Conservation (phyloP, 2,113 vertebrate genomes). For the Malaclemys terrapin region DNA sequence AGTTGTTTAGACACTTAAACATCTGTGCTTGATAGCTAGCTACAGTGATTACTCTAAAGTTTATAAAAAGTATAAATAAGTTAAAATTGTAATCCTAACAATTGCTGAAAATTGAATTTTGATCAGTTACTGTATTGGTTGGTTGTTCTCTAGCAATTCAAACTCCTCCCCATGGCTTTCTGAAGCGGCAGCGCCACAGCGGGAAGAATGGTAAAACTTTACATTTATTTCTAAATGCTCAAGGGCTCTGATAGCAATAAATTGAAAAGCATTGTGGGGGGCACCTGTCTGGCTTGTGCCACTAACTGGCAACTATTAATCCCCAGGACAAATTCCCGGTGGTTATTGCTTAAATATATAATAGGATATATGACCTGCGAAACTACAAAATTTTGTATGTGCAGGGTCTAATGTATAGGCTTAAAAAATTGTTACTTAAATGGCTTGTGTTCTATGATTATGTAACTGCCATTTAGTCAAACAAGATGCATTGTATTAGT, state of each 20-base stretch:
- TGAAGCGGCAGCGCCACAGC: conserved; percentile 75
- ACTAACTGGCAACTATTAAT: conserved; percentile 11
- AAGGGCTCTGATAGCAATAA: conserved; percentile 29
- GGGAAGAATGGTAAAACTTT: conserved; percentile 78
- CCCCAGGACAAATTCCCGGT: neutral
- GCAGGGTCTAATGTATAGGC: conserved; percentile 56
- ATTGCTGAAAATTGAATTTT: conserved; percentile 74
- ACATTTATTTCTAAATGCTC: conserved; percentile 66
- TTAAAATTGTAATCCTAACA: conserved; percentile 70
- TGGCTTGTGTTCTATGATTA: conserved; percentile 51
- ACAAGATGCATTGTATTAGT: rapidly evolving
- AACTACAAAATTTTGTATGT: neutral
- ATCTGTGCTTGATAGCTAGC: conserved; percentile 48
- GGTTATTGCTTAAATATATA: neutral
- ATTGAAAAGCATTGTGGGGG: neutral
- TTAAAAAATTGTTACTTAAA: conserved; percentile 38
- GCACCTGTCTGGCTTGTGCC: neutral
- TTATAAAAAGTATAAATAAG: conserved; percentile 28
- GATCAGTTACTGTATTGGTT: conserved; percentile 79
- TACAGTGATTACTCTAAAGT: conserved; percentile 65
- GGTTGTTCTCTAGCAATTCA: conserved; percentile 78
- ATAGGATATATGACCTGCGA: conserved; percentile 28
- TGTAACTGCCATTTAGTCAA: neutral
- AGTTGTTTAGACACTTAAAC: conserved; percentile 39
- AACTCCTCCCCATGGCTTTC: conserved; percentile 76